Evolutionary conservation across 2,888 invertebrate species (phyloP).

Genomic region (Clunio marinus): DNA sequence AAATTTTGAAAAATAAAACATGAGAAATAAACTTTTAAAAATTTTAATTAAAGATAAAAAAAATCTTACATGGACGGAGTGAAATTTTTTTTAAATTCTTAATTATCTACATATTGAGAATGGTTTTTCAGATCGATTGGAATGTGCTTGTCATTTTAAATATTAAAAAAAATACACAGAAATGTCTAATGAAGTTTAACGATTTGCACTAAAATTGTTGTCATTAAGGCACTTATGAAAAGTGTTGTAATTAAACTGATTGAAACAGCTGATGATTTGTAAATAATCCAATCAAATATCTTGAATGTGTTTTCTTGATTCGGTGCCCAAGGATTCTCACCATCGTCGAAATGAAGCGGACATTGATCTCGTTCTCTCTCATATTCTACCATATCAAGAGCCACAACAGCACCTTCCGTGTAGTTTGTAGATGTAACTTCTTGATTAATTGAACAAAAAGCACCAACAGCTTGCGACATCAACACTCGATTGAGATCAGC

Average conservation of each 20-base stretch:
- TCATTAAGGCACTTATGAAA: slow-evolving; percentile 26
- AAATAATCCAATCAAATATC: slow-evolving; percentile 29
- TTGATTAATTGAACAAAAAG: slow-evolving; percentile 85
- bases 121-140: background rate
- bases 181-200: background rate
- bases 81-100: too few species aligned
- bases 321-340: slow-evolving; percentile 76
- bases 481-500: slow-evolving; percentile 85
- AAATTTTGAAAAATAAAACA: too few species aligned
- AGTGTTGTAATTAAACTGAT: background rate
- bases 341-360: slow-evolving; percentile 96
- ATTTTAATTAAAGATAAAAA: too few species aligned
- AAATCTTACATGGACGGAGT: too few species aligned
- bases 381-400: slow-evolving; percentile 84
- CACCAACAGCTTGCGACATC: slow-evolving; percentile 82
- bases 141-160: background rate
- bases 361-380: slow-evolving; percentile 93
- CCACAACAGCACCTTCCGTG: slow-evolving; percentile 89
- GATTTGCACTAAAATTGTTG: slow-evolving; percentile 4
- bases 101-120: too few species aligned
- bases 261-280: background rate
- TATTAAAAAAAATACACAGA: background rate
- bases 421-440: slow-evolving; percentile 84
- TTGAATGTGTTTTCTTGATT: slow-evolving; percentile 34
- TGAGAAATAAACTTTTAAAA: too few species aligned